Evolutionary conservation across 2,888 invertebrate species (phyloP).

Genomic region (Homarus gammarus): DNA sequence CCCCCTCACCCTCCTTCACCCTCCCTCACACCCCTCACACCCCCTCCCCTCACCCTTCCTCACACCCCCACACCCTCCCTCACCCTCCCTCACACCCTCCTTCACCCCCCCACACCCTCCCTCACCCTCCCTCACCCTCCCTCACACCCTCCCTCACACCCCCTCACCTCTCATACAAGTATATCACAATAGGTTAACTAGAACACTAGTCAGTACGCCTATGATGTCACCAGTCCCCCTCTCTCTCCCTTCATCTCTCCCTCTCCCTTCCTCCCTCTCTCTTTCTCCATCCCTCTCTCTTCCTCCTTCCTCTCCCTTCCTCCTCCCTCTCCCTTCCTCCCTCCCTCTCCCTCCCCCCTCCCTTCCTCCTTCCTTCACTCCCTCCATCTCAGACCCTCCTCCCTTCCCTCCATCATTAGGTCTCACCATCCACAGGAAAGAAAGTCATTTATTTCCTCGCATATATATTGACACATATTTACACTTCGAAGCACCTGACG

Average conservation of each 20-base stretch:
- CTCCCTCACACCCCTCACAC: no score
- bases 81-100: not conserved
- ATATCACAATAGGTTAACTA: no score
- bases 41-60: no score
- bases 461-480: no score
- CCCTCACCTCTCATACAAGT: no score
- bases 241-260: not conserved
- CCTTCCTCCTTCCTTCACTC: slow-evolving; percentile 10
- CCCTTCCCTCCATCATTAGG: no score
- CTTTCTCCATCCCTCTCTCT: not conserved
- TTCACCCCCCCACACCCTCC: slow-evolving; percentile 9
- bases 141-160: not conserved
- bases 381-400: not conserved
- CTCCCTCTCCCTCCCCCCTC: not conserved
- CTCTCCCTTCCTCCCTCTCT: not conserved
- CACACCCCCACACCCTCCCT: not conserved
- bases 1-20: no score
- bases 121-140: not conserved
- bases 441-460: no score
- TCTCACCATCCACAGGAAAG: no score
- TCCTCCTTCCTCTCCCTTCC: not conserved
- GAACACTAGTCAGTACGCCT: no score
- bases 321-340: not conserved
- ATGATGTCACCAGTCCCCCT: not conserved
- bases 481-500: no score